Evolutionary conservation across 1,140 invertebrate genomes (phyloP).

Genomic region (Helicoverpa zea): DNA sequence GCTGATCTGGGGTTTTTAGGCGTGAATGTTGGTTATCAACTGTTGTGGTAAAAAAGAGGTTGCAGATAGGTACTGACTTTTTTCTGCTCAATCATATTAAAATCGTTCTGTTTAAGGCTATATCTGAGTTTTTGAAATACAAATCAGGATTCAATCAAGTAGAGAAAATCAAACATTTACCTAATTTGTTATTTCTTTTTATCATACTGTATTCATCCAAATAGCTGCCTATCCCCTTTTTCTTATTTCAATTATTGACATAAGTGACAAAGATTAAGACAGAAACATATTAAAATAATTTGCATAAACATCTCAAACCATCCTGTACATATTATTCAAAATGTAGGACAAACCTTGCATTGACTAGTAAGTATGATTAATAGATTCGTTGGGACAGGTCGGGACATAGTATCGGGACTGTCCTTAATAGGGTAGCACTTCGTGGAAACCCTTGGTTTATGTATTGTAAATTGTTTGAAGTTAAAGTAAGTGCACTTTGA

Average conservation of each 20-base stretch:
- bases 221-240: too few relatives aligned
- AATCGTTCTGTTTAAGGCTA: too few relatives aligned
- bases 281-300: not conserved
- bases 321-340: conserved; percentile 38
- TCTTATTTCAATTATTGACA: too few relatives aligned
- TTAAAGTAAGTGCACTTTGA: conserved; percentile 1
- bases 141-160: too few relatives aligned
- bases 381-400: conserved; percentile 65
- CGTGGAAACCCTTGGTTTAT: conserved; percentile 43
- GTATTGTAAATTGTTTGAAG: conserved; percentile 24
- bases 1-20: not conserved
- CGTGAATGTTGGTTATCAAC: too few relatives aligned
- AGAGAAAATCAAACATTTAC: too few relatives aligned
- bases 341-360: conserved; percentile 50
- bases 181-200: too few relatives aligned
- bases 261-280: not conserved
- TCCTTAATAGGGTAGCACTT: conserved; percentile 48
- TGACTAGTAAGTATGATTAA: conserved; percentile 66
- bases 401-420: conserved; percentile 50
- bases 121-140: too few relatives aligned
- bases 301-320: conserved; percentile 33
- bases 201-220: too few relatives aligned
- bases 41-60: too few relatives aligned
- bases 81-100: too few relatives aligned
- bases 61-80: too few relatives aligned